phyloP scores from a whole-genome alignment of 1,140 invertebrate genomes.

The Papilio polytes region DNA sequence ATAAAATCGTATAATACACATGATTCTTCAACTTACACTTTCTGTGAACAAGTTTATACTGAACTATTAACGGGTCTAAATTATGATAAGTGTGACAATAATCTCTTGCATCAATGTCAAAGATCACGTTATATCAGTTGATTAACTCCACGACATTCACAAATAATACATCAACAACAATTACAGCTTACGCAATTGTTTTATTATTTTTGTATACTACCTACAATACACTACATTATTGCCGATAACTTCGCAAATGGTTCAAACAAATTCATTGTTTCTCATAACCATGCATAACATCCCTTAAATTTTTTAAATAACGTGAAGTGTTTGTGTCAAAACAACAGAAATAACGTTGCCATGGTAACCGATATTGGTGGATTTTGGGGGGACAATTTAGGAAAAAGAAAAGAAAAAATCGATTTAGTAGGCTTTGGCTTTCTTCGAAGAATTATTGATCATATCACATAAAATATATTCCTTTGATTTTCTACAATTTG shows the following conservation, averaged over 20 bases:
- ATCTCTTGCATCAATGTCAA: constrained; percentile 77
- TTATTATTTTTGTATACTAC: constrained; percentile 23
- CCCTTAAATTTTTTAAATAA: not conserved
- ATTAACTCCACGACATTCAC: constrained; percentile 52
- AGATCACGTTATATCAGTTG: constrained; percentile 66
- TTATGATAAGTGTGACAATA: constrained; percentile 33
- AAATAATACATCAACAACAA: constrained; percentile 66
- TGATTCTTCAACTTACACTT: constrained; percentile 43
- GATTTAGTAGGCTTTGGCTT: no score
- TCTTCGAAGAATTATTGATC: no score
- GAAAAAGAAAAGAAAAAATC: no score
- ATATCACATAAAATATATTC: no score
- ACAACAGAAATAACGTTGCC: not conserved
- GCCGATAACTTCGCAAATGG: not conserved
- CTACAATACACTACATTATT: not conserved
- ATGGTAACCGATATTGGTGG: not conserved
- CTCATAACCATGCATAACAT: no score
- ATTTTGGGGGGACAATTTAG: no score
- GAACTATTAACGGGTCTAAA: constrained; percentile 22
- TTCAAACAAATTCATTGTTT: not conserved
- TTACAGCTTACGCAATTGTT: constrained; percentile 69
- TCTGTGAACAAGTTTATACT: constrained; percentile 34
- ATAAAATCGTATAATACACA: constrained; percentile 80
- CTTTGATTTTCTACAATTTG: no score
- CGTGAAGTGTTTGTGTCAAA: not conserved